These are phyloP conservation scores for Rhizoglyphus robini DNA, from an alignment of 1,140 invertebrate genomes.

Conservation along the genomic window DNA sequence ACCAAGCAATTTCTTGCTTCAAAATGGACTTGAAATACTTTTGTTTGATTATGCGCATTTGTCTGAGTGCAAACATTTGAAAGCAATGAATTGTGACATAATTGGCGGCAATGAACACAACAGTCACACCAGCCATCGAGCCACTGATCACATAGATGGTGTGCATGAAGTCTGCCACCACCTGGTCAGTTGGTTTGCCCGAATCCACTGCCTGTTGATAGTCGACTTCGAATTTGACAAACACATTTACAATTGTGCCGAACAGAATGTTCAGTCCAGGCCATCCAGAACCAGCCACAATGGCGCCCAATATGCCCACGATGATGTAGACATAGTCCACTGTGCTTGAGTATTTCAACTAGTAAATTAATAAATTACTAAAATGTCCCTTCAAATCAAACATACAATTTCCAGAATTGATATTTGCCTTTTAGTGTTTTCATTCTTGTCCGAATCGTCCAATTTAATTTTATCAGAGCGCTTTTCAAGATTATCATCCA, in stretches of 20 bases:
- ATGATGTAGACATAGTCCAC: conserved; percentile 26
- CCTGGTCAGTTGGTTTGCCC: not conserved
- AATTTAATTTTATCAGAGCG: too few relatives aligned
- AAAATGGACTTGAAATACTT: conserved; percentile 36
- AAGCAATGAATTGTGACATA: not conserved
- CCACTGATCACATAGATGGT: not conserved
- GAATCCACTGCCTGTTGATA: not conserved
- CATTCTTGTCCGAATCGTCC: not conserved
- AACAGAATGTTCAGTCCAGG: conserved; percentile 31
- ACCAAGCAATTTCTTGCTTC: conserved; percentile 62
- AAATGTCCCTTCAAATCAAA: too few relatives aligned
- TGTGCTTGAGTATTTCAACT: conserved; percentile 29
- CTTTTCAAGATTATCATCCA: too few relatives aligned
- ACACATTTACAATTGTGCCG: conserved; percentile 29
- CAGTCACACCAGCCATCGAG: not conserved
- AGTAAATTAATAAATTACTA: not conserved
- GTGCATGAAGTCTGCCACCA: not conserved
- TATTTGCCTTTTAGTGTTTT: not conserved
- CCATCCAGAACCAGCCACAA: conserved; percentile 27
- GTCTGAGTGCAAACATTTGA: conserved; percentile 23
- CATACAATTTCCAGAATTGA: not conserved
- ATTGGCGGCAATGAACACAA: not conserved
- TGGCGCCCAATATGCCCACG: conserved; percentile 27
- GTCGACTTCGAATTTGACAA: conserved; percentile 23
- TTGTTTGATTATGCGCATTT: conserved; percentile 32